These are phyloP conservation scores for Scaeva pyrastri DNA, from an alignment of 2,888 invertebrate species.

Conservation along the genomic window DNA sequence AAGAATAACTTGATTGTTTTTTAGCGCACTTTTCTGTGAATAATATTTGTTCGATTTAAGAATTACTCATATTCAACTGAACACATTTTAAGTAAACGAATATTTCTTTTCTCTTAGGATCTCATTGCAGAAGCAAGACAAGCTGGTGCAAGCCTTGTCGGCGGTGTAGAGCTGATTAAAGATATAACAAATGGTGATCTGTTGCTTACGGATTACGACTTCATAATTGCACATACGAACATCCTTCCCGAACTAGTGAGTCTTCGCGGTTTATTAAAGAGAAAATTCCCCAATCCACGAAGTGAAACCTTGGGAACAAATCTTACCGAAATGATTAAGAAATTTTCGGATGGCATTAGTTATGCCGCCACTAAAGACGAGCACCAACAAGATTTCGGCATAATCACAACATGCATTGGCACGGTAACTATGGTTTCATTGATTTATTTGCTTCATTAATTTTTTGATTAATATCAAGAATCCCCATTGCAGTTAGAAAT, in stretches of 20 bases:
- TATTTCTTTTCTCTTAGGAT: slow-evolving; percentile 77
- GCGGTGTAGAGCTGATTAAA: slow-evolving; percentile 90
- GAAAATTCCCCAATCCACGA: slow-evolving; percentile 89
- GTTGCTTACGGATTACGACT: slow-evolving; percentile 88
- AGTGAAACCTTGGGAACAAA: slow-evolving; percentile 88
- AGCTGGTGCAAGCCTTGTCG: slow-evolving; percentile 90
- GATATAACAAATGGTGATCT: slow-evolving; percentile 90
- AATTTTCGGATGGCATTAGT: slow-evolving; percentile 89
- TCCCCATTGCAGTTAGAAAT: slow-evolving; percentile 87
- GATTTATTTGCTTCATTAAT: not conserved
- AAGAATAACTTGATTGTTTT: too few species aligned
- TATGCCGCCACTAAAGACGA: slow-evolving; percentile 89
- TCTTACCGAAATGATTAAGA: slow-evolving; percentile 86
- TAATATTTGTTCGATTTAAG: too few species aligned
- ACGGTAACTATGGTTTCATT: slow-evolving; percentile 85
- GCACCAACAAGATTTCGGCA: slow-evolving; percentile 89
- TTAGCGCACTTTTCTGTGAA: not conserved
- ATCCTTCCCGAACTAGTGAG: slow-evolving; percentile 91
- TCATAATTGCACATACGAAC: slow-evolving; percentile 91
- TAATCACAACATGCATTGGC: slow-evolving; percentile 88
- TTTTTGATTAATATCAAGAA: not conserved
- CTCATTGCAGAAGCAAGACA: slow-evolving; percentile 85
- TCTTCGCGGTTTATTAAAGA: slow-evolving; percentile 91
- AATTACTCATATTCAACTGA: too few species aligned
- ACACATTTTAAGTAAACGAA: too few species aligned